phyloP scores from a whole-genome alignment of 2,888 invertebrate species.

The Ischnus inquisitorius region DNA sequence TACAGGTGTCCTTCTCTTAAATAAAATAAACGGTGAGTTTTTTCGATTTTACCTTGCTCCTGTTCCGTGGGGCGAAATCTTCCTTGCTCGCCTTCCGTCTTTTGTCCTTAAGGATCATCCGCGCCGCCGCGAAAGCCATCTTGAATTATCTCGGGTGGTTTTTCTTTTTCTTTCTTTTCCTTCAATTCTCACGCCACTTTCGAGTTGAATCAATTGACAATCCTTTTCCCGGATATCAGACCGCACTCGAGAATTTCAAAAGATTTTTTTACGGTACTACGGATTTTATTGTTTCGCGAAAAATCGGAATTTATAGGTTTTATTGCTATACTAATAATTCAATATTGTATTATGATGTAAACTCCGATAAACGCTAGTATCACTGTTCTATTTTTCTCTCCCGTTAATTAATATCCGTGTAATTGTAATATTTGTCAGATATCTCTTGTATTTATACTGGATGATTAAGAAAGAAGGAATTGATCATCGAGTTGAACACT shows the following conservation, averaged over 20 bases:
- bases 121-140: constrained; percentile 94
- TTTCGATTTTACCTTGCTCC: constrained; percentile 95
- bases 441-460: constrained; percentile 45
- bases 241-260: constrained; percentile 21
- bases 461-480: constrained; percentile 66
- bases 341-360: constrained; percentile 21
- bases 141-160: constrained; percentile 78
- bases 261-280: constrained; percentile 35
- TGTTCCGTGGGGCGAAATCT: constrained; percentile 91
- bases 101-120: constrained; percentile 94
- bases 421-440: constrained; percentile 21
- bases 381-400: constrained; percentile 57
- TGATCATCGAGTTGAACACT: constrained; percentile 77
- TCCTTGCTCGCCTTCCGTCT: constrained; percentile 93
- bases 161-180: constrained; percentile 1
- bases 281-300: constrained; percentile 73
- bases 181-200: constrained; percentile 59
- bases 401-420: constrained; percentile 43
- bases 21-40: constrained; percentile 9
- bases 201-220: constrained; percentile 32
- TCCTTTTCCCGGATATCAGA: constrained; percentile 9
- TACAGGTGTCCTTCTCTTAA: constrained; percentile 4
- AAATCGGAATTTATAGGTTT: constrained; percentile 18
- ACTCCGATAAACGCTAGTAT: constrained; percentile 60
- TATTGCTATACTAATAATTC: constrained; percentile 46